Percentiles rank a stretch among this genome's conserved stretches.
Conservation (phyloP, 2,113 vertebrate species). For the Dicaeum eximium region DNA sequence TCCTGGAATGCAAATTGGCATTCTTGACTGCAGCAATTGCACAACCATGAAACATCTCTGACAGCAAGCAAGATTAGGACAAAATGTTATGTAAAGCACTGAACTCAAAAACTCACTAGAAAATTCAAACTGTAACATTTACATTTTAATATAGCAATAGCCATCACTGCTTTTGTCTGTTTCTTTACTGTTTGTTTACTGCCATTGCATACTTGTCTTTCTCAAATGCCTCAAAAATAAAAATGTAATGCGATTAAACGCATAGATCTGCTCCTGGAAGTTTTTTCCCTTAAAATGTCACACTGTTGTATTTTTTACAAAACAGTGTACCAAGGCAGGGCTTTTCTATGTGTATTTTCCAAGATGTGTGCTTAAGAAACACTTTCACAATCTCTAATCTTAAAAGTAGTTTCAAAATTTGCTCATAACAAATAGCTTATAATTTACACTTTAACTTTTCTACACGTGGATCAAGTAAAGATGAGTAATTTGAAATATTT, state of each 20-base stretch:
- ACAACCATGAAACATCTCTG: conserved; percentile 86
- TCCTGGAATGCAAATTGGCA: conserved; percentile 94
- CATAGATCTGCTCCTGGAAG: not conserved
- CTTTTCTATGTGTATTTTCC: not conserved
- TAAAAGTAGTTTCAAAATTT: not conserved
- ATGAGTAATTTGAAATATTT: not conserved
- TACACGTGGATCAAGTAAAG: conserved; percentile 13
- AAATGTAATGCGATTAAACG: conserved; percentile 12
- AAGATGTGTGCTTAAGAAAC: not conserved
- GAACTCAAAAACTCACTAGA: conserved; percentile 75
- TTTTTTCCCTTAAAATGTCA: not conserved
- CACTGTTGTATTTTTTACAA: not conserved
- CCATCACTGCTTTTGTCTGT: conserved; percentile 59
- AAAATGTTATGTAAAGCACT: conserved; percentile 84
- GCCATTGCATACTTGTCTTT: conserved; percentile 10
- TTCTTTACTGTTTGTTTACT: conserved; percentile 22
- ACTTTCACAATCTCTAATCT: not conserved
- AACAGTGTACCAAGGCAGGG: not conserved
- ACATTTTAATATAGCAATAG: conserved; percentile 71
- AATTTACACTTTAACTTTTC: not conserved
- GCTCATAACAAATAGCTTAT: not conserved
- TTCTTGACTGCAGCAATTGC: conserved; percentile 85
- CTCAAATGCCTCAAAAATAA: conserved; percentile 25
- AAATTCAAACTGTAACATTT: conserved; percentile 76
- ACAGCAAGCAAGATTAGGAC: conserved; percentile 84